Evolutionary conservation across 1,140 invertebrate genomes (phyloP), one percentile per base, ranked within the genome.

Genomic region (Anoplophora glabripennis): DNA sequence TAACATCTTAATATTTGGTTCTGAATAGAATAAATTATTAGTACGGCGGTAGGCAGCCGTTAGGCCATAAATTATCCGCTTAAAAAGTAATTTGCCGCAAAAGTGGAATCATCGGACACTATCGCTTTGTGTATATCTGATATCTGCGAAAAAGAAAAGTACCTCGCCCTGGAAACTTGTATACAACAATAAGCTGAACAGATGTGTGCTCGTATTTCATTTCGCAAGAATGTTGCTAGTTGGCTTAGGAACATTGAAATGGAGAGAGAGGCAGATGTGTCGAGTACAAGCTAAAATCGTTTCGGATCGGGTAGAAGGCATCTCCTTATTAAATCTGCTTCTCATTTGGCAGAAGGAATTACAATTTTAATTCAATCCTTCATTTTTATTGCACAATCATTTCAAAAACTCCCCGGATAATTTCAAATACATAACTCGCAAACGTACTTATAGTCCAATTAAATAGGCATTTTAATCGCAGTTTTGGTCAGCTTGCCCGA

Each of bases 1-100:
- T 63, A 68, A 66, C 64, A 68, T 68, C 66, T 68, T 66, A 68
- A 68, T 68, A 68, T 68, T 66, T 66, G 61, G 55, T 54, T 68
- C 38, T 65, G 57, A 66, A 64, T 59, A 61, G 64, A 64, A 68
- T 68, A 68, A 68, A 68, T 68, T 68, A 66, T 66, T 66, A 61
- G 63, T 51, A 54, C 49, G 53, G 57, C 52, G 45, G 59, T 48
- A 36, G 38, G n/a, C n/a, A 41, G 38, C 38, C 38, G 15, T 15
- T 7, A 41, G 38, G 15, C n/a, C 5, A 45, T 36, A 55, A 45
- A 35, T 14, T 34, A 46, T 37, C 10, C 12, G 38, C 40, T 47
- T 41, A 42, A 41, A 41, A 42, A 42, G 15, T 10, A 42, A 41
- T 53, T 53, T 55, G 12, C 46, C 40, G 17, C 42, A 57, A 57